Evolutionary conservation across 64 coral and sea anemone species (phyloP).

Genomic region (Trachythela sp.): DNA sequence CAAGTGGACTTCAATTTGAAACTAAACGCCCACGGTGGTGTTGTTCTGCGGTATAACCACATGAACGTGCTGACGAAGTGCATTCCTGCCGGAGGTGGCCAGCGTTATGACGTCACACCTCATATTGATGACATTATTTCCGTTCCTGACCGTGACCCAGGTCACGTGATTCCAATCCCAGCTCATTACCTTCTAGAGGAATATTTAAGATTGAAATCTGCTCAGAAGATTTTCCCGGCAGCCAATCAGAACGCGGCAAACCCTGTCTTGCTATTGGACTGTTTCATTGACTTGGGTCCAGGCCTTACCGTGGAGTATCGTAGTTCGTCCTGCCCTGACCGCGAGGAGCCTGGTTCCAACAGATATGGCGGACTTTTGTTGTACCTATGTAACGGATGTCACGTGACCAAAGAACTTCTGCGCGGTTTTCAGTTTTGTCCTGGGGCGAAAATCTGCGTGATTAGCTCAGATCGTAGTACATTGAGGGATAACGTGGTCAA

Average conservation of each 20-base stretch:
- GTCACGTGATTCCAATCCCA: constrained; percentile 60
- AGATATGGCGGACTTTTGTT: constrained; percentile 80
- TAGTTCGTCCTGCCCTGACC: constrained; percentile 43
- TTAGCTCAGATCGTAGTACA: constrained; percentile 85
- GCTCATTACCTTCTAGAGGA: constrained; percentile 82
- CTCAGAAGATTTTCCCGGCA: constrained; percentile 58
- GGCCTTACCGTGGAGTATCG: constrained; percentile 71
- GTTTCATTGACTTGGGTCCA: constrained; percentile 79
- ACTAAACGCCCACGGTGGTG: constrained; percentile 38
- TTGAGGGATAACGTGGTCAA: constrained; percentile 86
- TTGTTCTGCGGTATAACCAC: constrained; percentile 63
- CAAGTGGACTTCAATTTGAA: constrained; percentile 65
- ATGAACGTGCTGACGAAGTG: constrained; percentile 66
- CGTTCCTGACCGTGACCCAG: constrained; percentile 69
- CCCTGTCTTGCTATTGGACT: constrained; percentile 71
- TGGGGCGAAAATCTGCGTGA: constrained; percentile 74
- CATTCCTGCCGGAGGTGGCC: constrained; percentile 55
- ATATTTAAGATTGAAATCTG: constrained; percentile 60
- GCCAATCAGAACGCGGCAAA: constrained; percentile 55
- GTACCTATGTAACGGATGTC: constrained; percentile 58
- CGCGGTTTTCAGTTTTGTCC: constrained; percentile 74
- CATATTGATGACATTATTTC: constrained; percentile 57
- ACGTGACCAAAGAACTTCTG: constrained; percentile 64
- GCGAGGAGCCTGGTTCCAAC: not conserved
- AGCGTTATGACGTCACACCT: constrained; percentile 31